phyloP scores from a whole-genome alignment of 2,113 vertebrate species.

The Empidonax alnorum region DNA sequence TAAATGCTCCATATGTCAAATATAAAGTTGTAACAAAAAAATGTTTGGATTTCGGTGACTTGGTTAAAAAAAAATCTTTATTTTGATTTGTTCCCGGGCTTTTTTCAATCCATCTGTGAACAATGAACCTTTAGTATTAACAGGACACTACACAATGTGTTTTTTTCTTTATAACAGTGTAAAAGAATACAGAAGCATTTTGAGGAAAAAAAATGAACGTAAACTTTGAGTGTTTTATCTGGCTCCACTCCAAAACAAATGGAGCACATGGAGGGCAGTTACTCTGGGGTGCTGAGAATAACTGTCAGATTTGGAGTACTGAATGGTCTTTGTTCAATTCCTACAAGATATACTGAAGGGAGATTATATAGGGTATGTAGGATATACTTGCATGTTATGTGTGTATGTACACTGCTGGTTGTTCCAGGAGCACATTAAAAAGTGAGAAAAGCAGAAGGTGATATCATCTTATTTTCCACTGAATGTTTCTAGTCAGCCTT shows the following conservation, averaged over 20 bases:
- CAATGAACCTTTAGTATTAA: conserved; percentile 13
- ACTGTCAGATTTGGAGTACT: conserved; percentile 40
- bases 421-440: not conserved
- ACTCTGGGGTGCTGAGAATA: conserved; percentile 23
- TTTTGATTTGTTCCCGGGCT: conserved; percentile 28
- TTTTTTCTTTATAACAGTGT: not conserved
- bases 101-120: conserved; percentile 37
- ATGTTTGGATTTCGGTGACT: conserved; percentile 11
- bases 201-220: not conserved
- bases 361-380: not conserved
- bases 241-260: conserved; percentile 69
- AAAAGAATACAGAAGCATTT: conserved; percentile 43
- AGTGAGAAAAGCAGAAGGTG: not conserved
- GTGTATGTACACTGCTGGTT: not conserved
- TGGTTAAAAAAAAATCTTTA: not conserved
- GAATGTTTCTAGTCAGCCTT: not conserved
- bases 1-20: not conserved
- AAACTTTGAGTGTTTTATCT: conserved; percentile 51
- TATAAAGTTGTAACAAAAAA: conserved; percentile 18
- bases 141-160: not conserved
- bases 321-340: conserved; percentile 62
- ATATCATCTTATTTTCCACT: conserved; percentile 1
- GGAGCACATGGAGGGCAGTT: conserved; percentile 11
- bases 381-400: not conserved
- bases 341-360: conserved; percentile 3